Percentiles rank a stretch among this genome's conserved stretches.
Conservation (phyloP, 2,888 invertebrate genomes). For the Bedellia somnulentella region DNA sequence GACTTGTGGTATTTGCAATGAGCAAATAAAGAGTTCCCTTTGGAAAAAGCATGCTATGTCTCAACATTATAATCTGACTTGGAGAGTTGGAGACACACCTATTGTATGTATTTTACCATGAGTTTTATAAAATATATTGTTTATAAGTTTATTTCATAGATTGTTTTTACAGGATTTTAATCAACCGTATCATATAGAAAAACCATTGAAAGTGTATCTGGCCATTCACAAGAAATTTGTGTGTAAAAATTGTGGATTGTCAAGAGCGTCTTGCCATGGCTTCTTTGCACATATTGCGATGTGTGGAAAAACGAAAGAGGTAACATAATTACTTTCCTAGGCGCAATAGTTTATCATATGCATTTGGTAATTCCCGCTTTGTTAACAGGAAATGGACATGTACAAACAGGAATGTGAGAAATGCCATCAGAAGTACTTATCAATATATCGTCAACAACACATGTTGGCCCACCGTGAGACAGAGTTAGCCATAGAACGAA, state of each 20-base stretch:
- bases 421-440: conserved; percentile 49
- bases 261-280: conserved; percentile 56
- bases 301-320: conserved; percentile 62
- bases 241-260: conserved; percentile 57
- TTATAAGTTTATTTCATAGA: background rate
- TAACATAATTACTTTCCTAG: conserved; percentile 21
- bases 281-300: conserved; percentile 63
- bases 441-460: conserved; percentile 63
- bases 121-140: background rate
- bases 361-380: too few relatives aligned
- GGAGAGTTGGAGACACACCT: conserved; percentile 25
- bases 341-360: too few relatives aligned
- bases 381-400: conserved; percentile 39
- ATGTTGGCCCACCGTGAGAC: conserved; percentile 44
- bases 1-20: background rate
- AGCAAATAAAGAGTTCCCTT: background rate
- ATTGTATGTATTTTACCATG: conserved; percentile 28
- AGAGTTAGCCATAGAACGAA: conserved; percentile 17
- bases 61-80: conserved; percentile 34
- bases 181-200: conserved; percentile 37
- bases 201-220: conserved; percentile 36
- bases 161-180: background rate
- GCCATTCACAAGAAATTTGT: conserved; percentile 35
- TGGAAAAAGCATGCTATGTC: conserved; percentile 20
- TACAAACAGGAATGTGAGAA: conserved; percentile 51